These are phyloP conservation scores for Subacronicta megacephala DNA, from an alignment of 2,888 invertebrate species.

Conservation along the genomic window DNA sequence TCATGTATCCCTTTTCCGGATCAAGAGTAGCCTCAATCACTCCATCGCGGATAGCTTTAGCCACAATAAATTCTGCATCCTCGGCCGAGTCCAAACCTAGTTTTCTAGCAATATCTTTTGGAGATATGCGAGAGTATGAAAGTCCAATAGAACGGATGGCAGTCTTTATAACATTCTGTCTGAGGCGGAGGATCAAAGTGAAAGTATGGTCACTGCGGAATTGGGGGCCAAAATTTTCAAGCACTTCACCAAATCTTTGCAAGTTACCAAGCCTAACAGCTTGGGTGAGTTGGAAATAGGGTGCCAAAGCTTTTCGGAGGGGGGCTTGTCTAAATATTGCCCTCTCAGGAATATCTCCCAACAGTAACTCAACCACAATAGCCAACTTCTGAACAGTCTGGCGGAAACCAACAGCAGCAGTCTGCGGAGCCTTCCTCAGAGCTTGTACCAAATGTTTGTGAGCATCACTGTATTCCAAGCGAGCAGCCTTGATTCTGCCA, in stretches of 20 bases:
- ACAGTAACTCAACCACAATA: conserved; percentile 97
- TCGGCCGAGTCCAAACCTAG: conserved; percentile 98
- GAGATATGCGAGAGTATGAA: conserved; percentile 98
- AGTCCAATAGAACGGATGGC: conserved; percentile 98
- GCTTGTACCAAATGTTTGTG: conserved; percentile 98
- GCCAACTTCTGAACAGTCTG: conserved; percentile 99
- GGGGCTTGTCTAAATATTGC: conserved; percentile 98
- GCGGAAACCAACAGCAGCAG: conserved; percentile 99
- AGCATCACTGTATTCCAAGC: conserved; percentile 99
- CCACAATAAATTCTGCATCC: conserved; percentile 99
- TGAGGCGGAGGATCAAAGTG: conserved; percentile 97
- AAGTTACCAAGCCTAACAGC: conserved; percentile 98
- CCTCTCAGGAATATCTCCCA: conserved; percentile 99
- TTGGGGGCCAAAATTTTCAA: conserved; percentile 96
- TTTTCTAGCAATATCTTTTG: conserved; percentile 98
- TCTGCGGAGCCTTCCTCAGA: conserved; percentile 98
- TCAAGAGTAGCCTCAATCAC: conserved; percentile 99
- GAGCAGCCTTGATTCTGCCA: conserved; percentile 99
- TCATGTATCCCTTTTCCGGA: conserved; percentile 98
- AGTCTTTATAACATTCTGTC: conserved; percentile 99
- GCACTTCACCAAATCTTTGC: conserved; percentile 97
- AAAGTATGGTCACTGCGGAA: conserved; percentile 98
- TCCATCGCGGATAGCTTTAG: conserved; percentile 99
- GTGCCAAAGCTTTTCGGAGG: conserved; percentile 95
- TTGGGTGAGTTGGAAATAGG: conserved; percentile 99